Base-by-base conservation (phyloP, 2,113 vertebrate species). In the Rhinogobius similis region DNA sequence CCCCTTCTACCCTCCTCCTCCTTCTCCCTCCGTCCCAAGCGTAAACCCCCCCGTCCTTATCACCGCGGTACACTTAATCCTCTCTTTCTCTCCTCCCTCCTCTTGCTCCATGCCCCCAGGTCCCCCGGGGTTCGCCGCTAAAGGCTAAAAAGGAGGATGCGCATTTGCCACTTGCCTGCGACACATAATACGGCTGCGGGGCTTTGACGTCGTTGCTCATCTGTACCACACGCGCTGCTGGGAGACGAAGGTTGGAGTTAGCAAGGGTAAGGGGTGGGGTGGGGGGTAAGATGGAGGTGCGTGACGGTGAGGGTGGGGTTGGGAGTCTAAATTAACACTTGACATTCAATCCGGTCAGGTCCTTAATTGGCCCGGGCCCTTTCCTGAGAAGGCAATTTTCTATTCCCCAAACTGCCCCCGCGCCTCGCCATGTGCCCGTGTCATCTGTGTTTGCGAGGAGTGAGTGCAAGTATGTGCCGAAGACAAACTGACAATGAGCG, bases 361-460 rank as follows among this genome's bases (percentile, higher is more conserved):
- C 95, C 96, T 97, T 99, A 99, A 98, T 99, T 99, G 97, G 97
- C 96, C 95, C 88, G 95, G 95, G 95, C 96, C 46, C 55, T 96
- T 99, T 99, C 96, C 97, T 98, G 96, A 98, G 96, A 98, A 98
- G 97, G 97, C 96, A 98, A 97, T 98, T 98, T 97, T 96, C 95
- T 97, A 98, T 99, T 99, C 97, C 97, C 97, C 95, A 96, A 97
- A 97, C 96, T 96, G 94, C 95, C 95, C 94, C 90, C 92, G 79
- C 75, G 67, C 82, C 95, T 95, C 95, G 91, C 94, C 95, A 94
- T 95, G 95, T 93, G 93, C 82, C 81, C 82, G 81, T 89, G 90
- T 89, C 84, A 82, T 91, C 82, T 88, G 84, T 87, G 83, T 84
- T 41, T 85, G 82, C 69, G 29, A 71, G 79, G 39, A 82, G 81